Evolutionary conservation across 2,797 vertebrate species (phyloP).

Genomic region (Coregonus suidteri): DNA sequence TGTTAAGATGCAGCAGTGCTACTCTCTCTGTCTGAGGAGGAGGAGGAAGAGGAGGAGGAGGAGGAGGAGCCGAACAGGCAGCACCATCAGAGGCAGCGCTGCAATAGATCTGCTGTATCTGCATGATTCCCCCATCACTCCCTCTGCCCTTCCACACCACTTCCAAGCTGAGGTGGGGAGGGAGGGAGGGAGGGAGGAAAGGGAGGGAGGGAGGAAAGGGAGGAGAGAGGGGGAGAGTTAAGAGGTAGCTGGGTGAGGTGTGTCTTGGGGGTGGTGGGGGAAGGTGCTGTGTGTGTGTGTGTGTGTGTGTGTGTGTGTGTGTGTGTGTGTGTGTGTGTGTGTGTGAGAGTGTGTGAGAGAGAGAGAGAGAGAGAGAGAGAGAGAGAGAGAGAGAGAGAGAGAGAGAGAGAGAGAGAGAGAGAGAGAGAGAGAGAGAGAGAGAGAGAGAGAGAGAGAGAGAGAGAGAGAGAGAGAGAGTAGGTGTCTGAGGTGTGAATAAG

Average conservation of each 20-base stretch:
- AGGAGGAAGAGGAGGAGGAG: constrained; percentile 22
- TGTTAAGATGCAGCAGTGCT: constrained; percentile 58
- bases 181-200: constrained; percentile 13
- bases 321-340: too few species aligned
- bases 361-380: too few species aligned
- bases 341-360: too few species aligned
- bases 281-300: background rate
- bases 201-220: constrained; percentile 8
- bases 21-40: constrained; percentile 20
- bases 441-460: background rate
- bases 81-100: constrained; percentile 29
- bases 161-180: constrained; percentile 27
- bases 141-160: constrained; percentile 21
- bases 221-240: background rate
- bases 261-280: background rate
- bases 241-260: background rate
- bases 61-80: constrained; percentile 7
- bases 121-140: constrained; percentile 37
- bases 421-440: background rate
- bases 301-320: constrained; percentile 5
- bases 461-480: background rate
- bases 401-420: background rate
- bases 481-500: background rate
- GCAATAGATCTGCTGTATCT: constrained; percentile 35
- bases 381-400: too few species aligned